Evolutionary conservation across 2,888 invertebrate genomes (phyloP).

Genomic region (Mellilla xanthometata): DNA sequence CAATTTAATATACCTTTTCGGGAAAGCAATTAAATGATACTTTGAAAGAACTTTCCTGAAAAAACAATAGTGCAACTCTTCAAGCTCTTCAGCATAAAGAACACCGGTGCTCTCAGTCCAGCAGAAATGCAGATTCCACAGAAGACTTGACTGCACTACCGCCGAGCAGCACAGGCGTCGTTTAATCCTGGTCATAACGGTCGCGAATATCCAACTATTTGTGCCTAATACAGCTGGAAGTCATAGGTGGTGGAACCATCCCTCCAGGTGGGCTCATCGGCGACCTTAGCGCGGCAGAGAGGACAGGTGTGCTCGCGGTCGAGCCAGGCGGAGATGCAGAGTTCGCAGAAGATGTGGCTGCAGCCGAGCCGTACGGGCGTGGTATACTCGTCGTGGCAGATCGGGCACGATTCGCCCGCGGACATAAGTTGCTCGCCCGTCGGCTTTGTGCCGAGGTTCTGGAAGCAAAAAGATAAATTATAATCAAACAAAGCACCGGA

Average conservation of each 20-base stretch:
- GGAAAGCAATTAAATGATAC: too few relatives aligned
- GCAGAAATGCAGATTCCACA: too few relatives aligned
- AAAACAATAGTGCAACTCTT: too few relatives aligned
- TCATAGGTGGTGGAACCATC: conserved; percentile 93
- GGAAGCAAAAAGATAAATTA: conserved; percentile 17
- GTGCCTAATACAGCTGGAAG: conserved; percentile 87
- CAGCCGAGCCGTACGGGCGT: conserved; percentile 91
- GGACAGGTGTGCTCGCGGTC: conserved; percentile 94
- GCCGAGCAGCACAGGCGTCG: too few relatives aligned
- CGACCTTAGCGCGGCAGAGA: conserved; percentile 93
- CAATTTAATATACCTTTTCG: too few relatives aligned
- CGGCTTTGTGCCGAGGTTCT: conserved; percentile 93
- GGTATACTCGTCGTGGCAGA: conserved; percentile 94
- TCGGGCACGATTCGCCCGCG: conserved; percentile 92
- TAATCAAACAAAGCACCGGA: too few relatives aligned
- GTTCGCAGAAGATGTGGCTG: conserved; percentile 96
- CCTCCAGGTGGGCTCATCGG: conserved; percentile 92
- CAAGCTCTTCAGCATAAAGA: too few relatives aligned
- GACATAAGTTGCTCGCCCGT: conserved; percentile 90
- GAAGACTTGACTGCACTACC: too few relatives aligned
- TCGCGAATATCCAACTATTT: too few relatives aligned
- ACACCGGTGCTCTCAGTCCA: too few relatives aligned
- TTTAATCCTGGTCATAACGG: too few relatives aligned
- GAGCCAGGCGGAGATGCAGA: conserved; percentile 96
- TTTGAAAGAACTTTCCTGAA: too few relatives aligned